phyloP scores from a whole-genome alignment of 2,888 invertebrate species.

The Torymus auratus region DNA sequence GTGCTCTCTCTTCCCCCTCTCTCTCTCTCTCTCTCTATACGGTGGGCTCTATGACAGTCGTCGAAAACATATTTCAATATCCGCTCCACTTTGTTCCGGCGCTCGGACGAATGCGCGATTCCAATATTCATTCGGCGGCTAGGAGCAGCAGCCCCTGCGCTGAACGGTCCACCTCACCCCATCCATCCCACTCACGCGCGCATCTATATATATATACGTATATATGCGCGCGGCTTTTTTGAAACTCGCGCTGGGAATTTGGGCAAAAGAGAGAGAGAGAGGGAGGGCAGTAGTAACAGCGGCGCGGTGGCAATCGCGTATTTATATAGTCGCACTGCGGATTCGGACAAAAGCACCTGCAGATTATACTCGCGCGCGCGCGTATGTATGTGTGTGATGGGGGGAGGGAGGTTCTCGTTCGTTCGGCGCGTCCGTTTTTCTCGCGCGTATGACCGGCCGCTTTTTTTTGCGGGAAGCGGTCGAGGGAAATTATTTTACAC shows the following conservation, averaged over 20 bases:
- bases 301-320: slow-evolving; percentile 37
- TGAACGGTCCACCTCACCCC: slow-evolving; percentile 29
- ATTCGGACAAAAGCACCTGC: slow-evolving; percentile 57
- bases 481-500: slow-evolving; percentile 33
- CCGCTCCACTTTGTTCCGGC: slow-evolving; percentile 66
- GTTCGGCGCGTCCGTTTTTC: too few relatives aligned
- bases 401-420: too few relatives aligned
- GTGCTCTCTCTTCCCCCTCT: slow-evolving; percentile 1
- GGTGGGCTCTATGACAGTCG: slow-evolving; percentile 56
- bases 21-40: too few relatives aligned
- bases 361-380: slow-evolving; percentile 46
- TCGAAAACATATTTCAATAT: slow-evolving; percentile 71
- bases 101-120: slow-evolving; percentile 64
- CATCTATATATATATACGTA: too few relatives aligned
- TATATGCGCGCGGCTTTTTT: slow-evolving; percentile 33
- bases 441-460: too few relatives aligned
- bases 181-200: too few relatives aligned
- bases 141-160: slow-evolving; percentile 50
- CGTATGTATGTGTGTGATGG: too few relatives aligned
- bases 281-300: slow-evolving; percentile 9
- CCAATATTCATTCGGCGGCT: slow-evolving; percentile 67
- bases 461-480: not conserved
- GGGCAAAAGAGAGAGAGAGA: slow-evolving; percentile 42
- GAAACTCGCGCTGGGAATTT: slow-evolving; percentile 50
- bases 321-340: slow-evolving; percentile 56